These are phyloP conservation scores for Limnothrissa miodon DNA, from an alignment of 2,113 vertebrate genomes.

Conservation along the genomic window DNA sequence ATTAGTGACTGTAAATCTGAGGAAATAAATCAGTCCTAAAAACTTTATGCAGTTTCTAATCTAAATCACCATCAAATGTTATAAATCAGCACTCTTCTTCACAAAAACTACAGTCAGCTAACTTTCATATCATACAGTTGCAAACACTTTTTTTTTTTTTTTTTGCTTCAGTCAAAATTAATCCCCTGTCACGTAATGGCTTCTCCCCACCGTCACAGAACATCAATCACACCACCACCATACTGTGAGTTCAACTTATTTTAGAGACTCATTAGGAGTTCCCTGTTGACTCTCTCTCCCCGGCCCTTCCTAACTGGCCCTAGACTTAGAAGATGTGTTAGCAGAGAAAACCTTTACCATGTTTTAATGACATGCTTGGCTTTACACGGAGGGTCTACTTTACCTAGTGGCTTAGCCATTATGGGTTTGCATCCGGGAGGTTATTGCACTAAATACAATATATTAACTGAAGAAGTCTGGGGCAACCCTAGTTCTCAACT, in stretches of 20 bases:
- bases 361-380: not conserved
- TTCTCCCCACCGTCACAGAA: not conserved
- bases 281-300: not conserved
- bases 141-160: not conserved
- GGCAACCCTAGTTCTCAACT: not conserved
- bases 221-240: not conserved
- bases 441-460: not conserved
- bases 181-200: not conserved
- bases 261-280: not conserved
- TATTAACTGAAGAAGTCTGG: not conserved
- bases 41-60: not conserved
- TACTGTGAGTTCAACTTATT: not conserved
- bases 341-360: not conserved
- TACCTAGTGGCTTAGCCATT: not conserved
- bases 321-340: not conserved
- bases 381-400: too few relatives aligned
- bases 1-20: conserved; percentile 14
- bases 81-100: conserved; percentile 10
- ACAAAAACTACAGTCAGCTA: not conserved
- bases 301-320: not conserved
- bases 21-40: not conserved
- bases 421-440: not conserved
- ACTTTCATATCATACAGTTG: not conserved
- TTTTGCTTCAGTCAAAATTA: not conserved
- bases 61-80: not conserved